A percentile compares a stretch with the other conserved stretches of the same genome.
phyloP scores from a whole-genome alignment of 2,113 vertebrate species.

The Apeltes quadracus region DNA sequence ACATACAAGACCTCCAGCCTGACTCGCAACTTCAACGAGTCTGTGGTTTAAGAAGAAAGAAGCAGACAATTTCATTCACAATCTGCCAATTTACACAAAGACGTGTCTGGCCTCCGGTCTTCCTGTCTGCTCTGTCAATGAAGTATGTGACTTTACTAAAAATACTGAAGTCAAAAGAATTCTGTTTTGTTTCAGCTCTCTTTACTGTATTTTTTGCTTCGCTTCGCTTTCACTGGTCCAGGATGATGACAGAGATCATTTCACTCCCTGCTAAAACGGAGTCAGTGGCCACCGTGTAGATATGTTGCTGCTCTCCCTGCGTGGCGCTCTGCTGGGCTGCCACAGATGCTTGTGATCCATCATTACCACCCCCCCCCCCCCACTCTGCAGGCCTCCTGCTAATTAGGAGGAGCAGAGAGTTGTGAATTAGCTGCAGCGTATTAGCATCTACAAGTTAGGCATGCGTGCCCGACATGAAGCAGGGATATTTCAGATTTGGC shows the following conservation, averaged over 20 bases:
- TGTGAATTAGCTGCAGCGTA: conserved; percentile 37
- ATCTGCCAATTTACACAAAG: background rate
- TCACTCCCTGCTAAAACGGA: background rate
- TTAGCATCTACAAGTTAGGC: conserved; percentile 45
- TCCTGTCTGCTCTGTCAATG: too few relatives aligned
- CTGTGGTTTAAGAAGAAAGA: background rate
- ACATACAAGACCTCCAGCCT: background rate
- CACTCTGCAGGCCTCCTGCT: conserved; percentile 62
- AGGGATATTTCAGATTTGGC: conserved; percentile 35
- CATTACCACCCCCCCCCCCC: conserved; percentile 51
- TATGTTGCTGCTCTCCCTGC: conserved; percentile 31
- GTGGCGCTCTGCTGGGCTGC: conserved; percentile 51
- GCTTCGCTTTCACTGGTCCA: too few relatives aligned
- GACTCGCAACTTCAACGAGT: background rate
- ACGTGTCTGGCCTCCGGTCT: background rate
- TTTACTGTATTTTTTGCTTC: background rate
- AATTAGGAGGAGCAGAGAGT: conserved; percentile 61
- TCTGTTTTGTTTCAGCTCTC: background rate
- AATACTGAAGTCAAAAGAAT: background rate
- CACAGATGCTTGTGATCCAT: conserved; percentile 64
- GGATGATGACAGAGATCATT: background rate
- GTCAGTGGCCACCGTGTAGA: conserved; percentile 24
- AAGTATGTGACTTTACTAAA: too few relatives aligned
- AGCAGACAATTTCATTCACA: background rate
- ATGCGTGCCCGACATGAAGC: conserved; percentile 17